Evolutionary conservation across 2,888 invertebrate species (phyloP).

Genomic region (Monopis laevigella): DNA sequence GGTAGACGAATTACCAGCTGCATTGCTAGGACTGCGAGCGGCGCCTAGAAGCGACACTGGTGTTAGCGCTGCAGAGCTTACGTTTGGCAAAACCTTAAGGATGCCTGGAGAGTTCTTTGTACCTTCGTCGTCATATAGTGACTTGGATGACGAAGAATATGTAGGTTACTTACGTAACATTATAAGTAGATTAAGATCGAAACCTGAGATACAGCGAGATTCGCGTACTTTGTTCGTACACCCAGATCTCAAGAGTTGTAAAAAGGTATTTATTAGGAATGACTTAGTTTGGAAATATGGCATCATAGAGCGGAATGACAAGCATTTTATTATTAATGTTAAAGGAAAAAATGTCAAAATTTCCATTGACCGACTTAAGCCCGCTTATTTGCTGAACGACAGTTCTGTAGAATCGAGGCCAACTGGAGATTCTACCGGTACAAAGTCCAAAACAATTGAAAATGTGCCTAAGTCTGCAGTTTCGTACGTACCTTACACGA

Average conservation of each 20-base stretch:
- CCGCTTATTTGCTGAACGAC: constrained; percentile 15
- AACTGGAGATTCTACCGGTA: not conserved
- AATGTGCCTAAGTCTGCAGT: not conserved
- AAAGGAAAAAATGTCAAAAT: constrained; percentile 10
- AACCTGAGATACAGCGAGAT: not conserved
- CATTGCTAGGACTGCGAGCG: constrained; percentile 24
- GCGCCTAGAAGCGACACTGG: not conserved
- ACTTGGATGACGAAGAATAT: not conserved
- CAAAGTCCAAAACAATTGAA: not conserved
- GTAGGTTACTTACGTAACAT: not conserved
- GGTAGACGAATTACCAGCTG: constrained; percentile 23
- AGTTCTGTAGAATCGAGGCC: not conserved
- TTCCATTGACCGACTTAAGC: constrained; percentile 18
- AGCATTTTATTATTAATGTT: constrained; percentile 12
- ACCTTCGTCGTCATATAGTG: not conserved
- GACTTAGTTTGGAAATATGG: constrained; percentile 12
- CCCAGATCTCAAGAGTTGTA: constrained; percentile 4
- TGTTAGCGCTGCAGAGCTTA: constrained; percentile 21
- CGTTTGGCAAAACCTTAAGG: constrained; percentile 21
- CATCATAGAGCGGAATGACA: constrained; percentile 11
- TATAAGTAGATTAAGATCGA: not conserved
- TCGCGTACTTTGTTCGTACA: constrained; percentile 9
- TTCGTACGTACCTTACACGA: not conserved
- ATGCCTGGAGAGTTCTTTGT: constrained; percentile 24
- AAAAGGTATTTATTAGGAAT: constrained; percentile 15